Evolutionary conservation across 2,888 invertebrate genomes (phyloP).

Genomic region (Drosophila anomelani): DNA sequence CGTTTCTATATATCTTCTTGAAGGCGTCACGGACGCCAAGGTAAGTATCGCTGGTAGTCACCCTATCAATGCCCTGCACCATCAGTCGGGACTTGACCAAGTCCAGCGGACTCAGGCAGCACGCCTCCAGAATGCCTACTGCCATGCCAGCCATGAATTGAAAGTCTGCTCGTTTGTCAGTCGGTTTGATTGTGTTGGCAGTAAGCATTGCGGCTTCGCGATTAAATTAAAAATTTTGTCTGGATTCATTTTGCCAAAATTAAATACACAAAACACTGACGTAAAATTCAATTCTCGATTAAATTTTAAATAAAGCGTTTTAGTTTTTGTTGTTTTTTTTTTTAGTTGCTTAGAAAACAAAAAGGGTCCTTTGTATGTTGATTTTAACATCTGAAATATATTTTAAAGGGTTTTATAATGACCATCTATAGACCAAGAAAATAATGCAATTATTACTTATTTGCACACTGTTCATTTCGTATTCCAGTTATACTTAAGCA

Average conservation of each 20-base stretch:
- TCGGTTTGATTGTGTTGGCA: neutral
- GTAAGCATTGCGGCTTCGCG: neutral
- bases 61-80: conserved; percentile 24
- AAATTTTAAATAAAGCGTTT: too few relatives aligned
- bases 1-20: conserved; percentile 38
- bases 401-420: too few relatives aligned
- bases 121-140: conserved; percentile 50
- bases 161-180: neutral
- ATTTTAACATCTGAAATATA: too few relatives aligned
- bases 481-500: neutral
- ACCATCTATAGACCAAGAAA: too few relatives aligned
- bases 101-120: conserved; percentile 50
- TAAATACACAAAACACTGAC: neutral
- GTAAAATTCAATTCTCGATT: neutral
- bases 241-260: conserved; percentile 16
- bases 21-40: conserved; percentile 42
- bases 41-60: conserved; percentile 5
- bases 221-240: conserved; percentile 23
- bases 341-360: neutral
- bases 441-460: too few relatives aligned
- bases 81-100: conserved; percentile 63
- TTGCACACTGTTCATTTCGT: too few relatives aligned
- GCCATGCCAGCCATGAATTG: conserved; percentile 29
- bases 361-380: neutral
- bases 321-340: too few relatives aligned